phyloP scores from a whole-genome alignment of 2,888 invertebrate species.

The Nomada fabriciana region DNA sequence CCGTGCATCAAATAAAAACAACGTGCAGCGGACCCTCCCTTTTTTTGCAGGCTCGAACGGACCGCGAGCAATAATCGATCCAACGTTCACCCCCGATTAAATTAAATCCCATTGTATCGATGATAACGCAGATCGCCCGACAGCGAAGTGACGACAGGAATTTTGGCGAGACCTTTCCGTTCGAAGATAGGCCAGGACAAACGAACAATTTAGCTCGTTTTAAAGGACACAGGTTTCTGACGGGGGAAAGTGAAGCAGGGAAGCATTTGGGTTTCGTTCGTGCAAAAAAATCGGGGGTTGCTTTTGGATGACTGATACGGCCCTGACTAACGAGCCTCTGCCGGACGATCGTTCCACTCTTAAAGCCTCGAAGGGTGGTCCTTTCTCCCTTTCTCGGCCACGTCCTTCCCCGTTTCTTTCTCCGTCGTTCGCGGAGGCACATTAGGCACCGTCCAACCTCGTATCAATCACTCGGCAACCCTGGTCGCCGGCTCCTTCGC shows the following conservation, averaged over 20 bases:
- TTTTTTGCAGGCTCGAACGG: not conserved
- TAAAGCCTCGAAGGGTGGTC: constrained; percentile 76
- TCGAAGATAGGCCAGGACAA: constrained; percentile 72
- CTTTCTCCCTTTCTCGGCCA: constrained; percentile 53
- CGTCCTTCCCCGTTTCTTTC: constrained; percentile 53
- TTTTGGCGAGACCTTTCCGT: not conserved
- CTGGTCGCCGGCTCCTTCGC: constrained; percentile 46
- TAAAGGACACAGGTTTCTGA: constrained; percentile 66
- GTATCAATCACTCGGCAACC: constrained; percentile 81
- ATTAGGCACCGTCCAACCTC: constrained; percentile 82
- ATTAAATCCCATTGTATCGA: not conserved
- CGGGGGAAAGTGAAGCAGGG: constrained; percentile 29
- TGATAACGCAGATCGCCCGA: not conserved
- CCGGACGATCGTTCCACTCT: constrained; percentile 76
- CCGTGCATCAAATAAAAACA: constrained; percentile 24
- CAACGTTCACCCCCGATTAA: not conserved
- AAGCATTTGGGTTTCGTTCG: constrained; percentile 17
- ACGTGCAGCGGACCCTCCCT: not conserved
- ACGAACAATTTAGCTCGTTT: constrained; percentile 81
- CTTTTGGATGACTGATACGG: constrained; percentile 82
- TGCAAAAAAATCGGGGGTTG: constrained; percentile 74
- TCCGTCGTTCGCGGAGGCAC: constrained; percentile 69
- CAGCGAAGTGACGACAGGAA: not conserved
- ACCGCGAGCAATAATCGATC: not conserved
- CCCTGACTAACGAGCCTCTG: constrained; percentile 81